Evolutionary conservation across 2,113 vertebrate genomes (phyloP), one percentile per base, ranked within the genome.

Genomic region (Lepus timidus): DNA sequence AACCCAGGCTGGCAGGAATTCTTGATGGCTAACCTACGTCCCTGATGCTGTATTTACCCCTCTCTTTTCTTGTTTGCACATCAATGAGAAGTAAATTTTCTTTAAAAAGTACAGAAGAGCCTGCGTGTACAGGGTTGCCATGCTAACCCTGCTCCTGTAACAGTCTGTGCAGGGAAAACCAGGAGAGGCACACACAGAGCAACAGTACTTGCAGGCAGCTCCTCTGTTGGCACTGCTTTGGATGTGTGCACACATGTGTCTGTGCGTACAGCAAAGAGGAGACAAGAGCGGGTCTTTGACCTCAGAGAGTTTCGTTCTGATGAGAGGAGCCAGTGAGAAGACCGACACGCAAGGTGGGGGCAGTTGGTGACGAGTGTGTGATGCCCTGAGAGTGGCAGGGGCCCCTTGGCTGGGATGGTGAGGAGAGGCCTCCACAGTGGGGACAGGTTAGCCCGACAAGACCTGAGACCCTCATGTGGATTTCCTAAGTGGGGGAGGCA

Each of bases 201-300:
- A 78, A 20, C 68, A 6, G 4, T 29, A 39, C 4, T 0, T 20
- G 23, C 58, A 22, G 0, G 12, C 80, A 0, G 22, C 55, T 33
- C 6, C 29, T 36, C 9, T 19, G 5, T 14, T 1, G 0, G 49
- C 19, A 4, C 61, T 17, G 51, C 29, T 39, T 44, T 44, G 22
- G 64, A 11, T 7, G 20, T 44, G 44, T 44, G 6, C 44, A 44
- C 39, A 44, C 39, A 44, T 44, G 44, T 44, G 44, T 44, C 61
- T 17, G 11, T 20, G 22, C 80, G 7, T 0, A 76, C 13, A 14
- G 20, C 68, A 19, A 20, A 58, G 62, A 55, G 22, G 16, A 3
- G 39, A 33, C 25, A 7, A 0, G 55, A 68, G 52, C 33, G 2
- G 13, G 16, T 31, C 61, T 39, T 52, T 33, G n/a, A 14, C 68